Evolutionary conservation across 2,888 invertebrate genomes (phyloP), one percentile per base, ranked within the genome.

Genomic region (Cephalotes varians): DNA sequence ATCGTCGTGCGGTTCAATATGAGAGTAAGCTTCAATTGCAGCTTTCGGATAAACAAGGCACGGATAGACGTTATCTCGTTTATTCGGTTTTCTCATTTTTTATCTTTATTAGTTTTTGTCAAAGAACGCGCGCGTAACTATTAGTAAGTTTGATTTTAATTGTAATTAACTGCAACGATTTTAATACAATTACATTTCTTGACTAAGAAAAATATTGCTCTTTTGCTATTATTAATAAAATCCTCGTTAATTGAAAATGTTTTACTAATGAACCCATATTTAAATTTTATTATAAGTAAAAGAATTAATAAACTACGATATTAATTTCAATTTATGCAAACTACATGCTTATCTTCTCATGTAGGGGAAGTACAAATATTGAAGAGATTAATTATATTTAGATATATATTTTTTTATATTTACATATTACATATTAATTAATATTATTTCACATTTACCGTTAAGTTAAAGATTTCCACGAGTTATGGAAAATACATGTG

Each of bases 1-100:
- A 51, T 81, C 40, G 31, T 18, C 25, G 5, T 25, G 28, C 18
- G 31, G 56, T 72, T 83, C 62, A 72, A 44, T 54, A 40, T 56
- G 10, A 64, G 56, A 49, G 15, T 65, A 64, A 65, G 3, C 9
- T 67, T 37, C n/a, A 51, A 37, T 37, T 51, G 1, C 2, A 3
- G 5, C 12, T 25, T 40, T 58, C 28, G n/a, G 2, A 25, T 37
- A 71, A 56, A 28, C 15, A 58, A 15, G 1, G 18, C 2, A 21
- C n/a, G n/a, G n/a, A n/a, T n/a, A n/a, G n/a, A n/a, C n/a, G n/a
- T n/a, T n/a, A 18, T 10, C 1, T 7, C 0, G 51, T 65, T 49
- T 64, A 64, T 64, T 64, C 15, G 28, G 37, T n/a, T 9, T 25
- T 49, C 25, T 62, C n/a, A 1, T n/a, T 37, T 76, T 47, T 64